Evolutionary conservation across 2,888 invertebrate genomes (phyloP), one percentile per base, ranked within the genome.

Genomic region (Amblyjoppa fuscipennis): DNA sequence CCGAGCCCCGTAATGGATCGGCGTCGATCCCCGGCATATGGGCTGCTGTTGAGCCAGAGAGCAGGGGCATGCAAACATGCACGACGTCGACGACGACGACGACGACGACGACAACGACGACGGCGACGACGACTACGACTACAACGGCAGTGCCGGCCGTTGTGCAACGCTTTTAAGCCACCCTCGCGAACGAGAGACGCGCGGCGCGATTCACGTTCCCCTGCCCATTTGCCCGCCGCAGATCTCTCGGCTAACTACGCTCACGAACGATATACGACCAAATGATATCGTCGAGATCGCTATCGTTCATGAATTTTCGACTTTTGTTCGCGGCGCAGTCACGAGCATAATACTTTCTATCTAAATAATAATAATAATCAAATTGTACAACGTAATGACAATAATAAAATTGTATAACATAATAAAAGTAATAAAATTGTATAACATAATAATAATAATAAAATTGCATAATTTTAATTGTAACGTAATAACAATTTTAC

Each of bases 1-100:
- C 83, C 78, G 83, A 92, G 92, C 91, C 91, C 91, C 88, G 91
- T 93, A 93, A 93, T 93, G 92, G 93, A 93, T 93, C 92, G 93
- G 88, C 89, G 89, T 87, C 90, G 91, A 93, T 92, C 91, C 92
- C 73, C 88, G 84, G 81, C 86, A 83, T 81, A 86, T 83, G 82
- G 69, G 75, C 64, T 66, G 64, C 70, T 75, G 71, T 81, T 87
- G 84, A 80, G 87, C 83, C 79, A 68, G 59, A 73, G 66, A 56
- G 45, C 64, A 69, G 56, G 71, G 73, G 69, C 41, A 64, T 71
- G 76, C 83, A 81, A 83, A 83, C 85, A 84, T 82, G 83, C 84
- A 87, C 84, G 79, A 84, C 83, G 77, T 66, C 81, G 79, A 16
- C 70, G 53, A 16, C 71, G 64, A 56, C 20, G 87, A 88, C 16